phyloP scores from a whole-genome alignment of 2,797 vertebrate genomes.

The Oryzias dopingdopingensis region DNA sequence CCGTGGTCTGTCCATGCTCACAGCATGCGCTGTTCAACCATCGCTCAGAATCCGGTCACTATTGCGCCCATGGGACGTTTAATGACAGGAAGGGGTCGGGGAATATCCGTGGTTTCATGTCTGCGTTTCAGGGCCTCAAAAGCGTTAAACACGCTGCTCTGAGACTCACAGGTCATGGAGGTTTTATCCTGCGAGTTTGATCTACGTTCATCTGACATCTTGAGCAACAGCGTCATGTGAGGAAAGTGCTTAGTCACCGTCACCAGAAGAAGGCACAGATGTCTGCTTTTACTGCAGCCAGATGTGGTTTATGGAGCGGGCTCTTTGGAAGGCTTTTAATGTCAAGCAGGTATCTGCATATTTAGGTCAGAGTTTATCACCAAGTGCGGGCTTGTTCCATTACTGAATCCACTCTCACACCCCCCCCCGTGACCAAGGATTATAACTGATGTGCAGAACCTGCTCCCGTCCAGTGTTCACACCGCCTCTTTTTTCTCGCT shows the following conservation, averaged over 20 bases:
- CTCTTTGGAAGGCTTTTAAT: background rate
- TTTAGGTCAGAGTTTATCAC: background rate
- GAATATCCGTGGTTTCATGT: too few relatives aligned
- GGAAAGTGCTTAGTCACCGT: constrained; percentile 3
- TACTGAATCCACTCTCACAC: background rate
- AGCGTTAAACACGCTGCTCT: too few relatives aligned
- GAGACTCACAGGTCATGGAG: too few relatives aligned
- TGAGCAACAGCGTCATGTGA: too few relatives aligned
- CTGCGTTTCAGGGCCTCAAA: too few relatives aligned
- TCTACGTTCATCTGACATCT: background rate
- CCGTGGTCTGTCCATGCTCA: too few relatives aligned
- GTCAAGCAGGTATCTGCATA: constrained; percentile 18
- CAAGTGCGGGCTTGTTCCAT: constrained; percentile 5
- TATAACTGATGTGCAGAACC: background rate
- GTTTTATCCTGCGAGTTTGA: background rate
- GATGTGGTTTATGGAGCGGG: background rate
- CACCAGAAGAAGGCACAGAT: background rate
- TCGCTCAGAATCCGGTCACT: too few relatives aligned
- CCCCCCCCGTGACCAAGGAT: background rate
- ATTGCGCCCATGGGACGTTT: too few relatives aligned
- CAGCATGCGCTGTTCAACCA: too few relatives aligned
- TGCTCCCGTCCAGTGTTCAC: background rate
- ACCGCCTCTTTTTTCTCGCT: background rate
- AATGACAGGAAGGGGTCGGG: too few relatives aligned
- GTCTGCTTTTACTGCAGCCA: background rate